Percentiles rank a stretch among this genome's conserved stretches.
These are phyloP conservation scores for Troides aeacus DNA, from an alignment of 2,888 invertebrate species.

Conservation along the genomic window DNA sequence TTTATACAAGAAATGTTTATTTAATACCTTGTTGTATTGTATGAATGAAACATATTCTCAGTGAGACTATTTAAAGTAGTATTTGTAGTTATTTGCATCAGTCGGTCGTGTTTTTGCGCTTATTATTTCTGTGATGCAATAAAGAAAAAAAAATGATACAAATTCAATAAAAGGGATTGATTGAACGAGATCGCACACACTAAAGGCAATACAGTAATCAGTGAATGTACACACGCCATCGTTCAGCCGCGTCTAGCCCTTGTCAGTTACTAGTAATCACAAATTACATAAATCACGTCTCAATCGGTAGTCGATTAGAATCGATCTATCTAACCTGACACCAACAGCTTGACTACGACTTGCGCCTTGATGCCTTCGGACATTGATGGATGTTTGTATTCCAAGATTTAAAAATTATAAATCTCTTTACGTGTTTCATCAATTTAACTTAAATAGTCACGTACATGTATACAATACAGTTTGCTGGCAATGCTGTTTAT, in stretches of 20 bases:
- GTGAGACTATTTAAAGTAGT: no score
- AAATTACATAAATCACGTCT: slow-evolving; percentile 43
- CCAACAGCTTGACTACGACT: slow-evolving; percentile 53
- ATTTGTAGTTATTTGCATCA: no score
- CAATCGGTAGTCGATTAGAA: slow-evolving; percentile 50
- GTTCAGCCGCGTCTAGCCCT: slow-evolving; percentile 1
- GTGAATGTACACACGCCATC: slow-evolving; percentile 1
- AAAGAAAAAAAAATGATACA: no score
- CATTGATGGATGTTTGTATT: slow-evolving; percentile 60
- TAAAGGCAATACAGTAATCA: neutral
- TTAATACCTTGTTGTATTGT: no score
- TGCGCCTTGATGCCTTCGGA: slow-evolving; percentile 54
- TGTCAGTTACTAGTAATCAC: slow-evolving; percentile 38
- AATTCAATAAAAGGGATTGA: neutral
- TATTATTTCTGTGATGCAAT: no score
- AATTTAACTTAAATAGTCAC: neutral
- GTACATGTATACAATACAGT: neutral
- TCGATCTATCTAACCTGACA: slow-evolving; percentile 55
- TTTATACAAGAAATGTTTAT: no score
- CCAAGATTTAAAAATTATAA: slow-evolving; percentile 36
- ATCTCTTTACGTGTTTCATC: slow-evolving; percentile 6
- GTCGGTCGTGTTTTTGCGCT: no score
- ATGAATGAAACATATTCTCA: no score
- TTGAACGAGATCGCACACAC: neutral
- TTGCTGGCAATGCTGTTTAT: no score